These are phyloP conservation scores for Celastrina argiolus DNA, from an alignment of 2,888 invertebrate species.

Conservation along the genomic window DNA sequence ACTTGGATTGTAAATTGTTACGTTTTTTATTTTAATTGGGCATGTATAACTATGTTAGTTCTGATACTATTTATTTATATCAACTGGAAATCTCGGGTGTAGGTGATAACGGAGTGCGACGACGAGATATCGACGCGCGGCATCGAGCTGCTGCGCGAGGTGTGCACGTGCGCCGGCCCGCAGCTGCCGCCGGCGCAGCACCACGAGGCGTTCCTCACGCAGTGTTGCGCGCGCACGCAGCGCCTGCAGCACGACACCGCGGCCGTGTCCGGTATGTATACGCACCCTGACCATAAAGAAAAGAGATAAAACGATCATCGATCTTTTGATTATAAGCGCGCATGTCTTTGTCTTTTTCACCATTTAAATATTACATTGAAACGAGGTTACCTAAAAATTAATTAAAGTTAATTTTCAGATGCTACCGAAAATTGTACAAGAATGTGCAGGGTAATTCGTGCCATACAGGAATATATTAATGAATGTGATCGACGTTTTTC, in stretches of 20 bases:
- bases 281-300: neutral
- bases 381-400: too few species aligned
- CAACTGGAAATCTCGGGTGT: slow-evolving; percentile 12
- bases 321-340: too few species aligned
- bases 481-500: slow-evolving; percentile 94
- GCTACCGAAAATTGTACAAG: slow-evolving; percentile 70
- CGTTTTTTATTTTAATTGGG: neutral
- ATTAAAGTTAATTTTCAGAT: slow-evolving; percentile 50
- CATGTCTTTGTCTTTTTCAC: too few species aligned
- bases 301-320: too few species aligned
- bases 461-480: slow-evolving; percentile 95
- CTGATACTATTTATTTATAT: too few species aligned
- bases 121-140: slow-evolving; percentile 96
- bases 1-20: neutral
- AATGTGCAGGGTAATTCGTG: slow-evolving; percentile 95
- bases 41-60: too few species aligned
- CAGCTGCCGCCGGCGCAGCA: slow-evolving; percentile 89
- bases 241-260: slow-evolving; percentile 91
- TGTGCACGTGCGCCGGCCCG: slow-evolving; percentile 95
- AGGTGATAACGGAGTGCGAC: slow-evolving; percentile 92
- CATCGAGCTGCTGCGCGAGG: slow-evolving; percentile 93
- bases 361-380: too few species aligned
- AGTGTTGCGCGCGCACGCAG: slow-evolving; percentile 93
- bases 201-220: slow-evolving; percentile 94
- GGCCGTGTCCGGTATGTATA: slow-evolving; percentile 50